Evolutionary conservation across 1,140 invertebrate species (phyloP), one percentile per base, ranked within the genome.

Genomic region (Anthonomus grandis): DNA sequence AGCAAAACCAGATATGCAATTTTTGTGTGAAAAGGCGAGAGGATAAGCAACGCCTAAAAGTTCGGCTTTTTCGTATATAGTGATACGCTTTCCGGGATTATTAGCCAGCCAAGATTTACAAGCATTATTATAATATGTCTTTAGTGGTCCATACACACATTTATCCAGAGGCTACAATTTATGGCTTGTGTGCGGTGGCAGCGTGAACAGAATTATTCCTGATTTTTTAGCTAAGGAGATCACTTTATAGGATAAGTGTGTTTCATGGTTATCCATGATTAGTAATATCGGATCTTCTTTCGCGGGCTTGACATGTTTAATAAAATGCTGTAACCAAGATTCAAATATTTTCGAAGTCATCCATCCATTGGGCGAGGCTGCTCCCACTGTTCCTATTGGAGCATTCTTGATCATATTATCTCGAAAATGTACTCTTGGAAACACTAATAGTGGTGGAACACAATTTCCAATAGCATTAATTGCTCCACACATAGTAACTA

Each of bases 291-390:
- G 70, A 54, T 65, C 62, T 15, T 76, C 65, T 59, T 45, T 54
- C 2, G 70, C 64, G 37, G 60, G 48, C 36, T 60, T 62, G 9
- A 64, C 62, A 66, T 74, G 56, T 18, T 67, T 64, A n/a, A 75
- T 64, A 42, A 77, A 77, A 64, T 78, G 76, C 49, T 74, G 56
- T 60, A 79, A 64, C 17, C 77, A 76, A 64, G 74, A 64, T 24
- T 72, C 62, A 56, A 75, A 78, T 21, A 77, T 66, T 18, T 65
- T 45, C 37, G 59, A 62, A 58, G 71, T 80, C 72, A 78, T 72
- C 68, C 75, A 78, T 39, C 66, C 74, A 37, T 70, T 67, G 18
- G 69, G 66, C n/a, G 63, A 57, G 8, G 71, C 70, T 3, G 71
- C 70, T 13, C 71, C 76, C 23, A 70, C 53, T 10, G 74, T 67